Evolutionary conservation across 2,888 invertebrate genomes (phyloP).

Genomic region (Dasysyrphus albostriatus): DNA sequence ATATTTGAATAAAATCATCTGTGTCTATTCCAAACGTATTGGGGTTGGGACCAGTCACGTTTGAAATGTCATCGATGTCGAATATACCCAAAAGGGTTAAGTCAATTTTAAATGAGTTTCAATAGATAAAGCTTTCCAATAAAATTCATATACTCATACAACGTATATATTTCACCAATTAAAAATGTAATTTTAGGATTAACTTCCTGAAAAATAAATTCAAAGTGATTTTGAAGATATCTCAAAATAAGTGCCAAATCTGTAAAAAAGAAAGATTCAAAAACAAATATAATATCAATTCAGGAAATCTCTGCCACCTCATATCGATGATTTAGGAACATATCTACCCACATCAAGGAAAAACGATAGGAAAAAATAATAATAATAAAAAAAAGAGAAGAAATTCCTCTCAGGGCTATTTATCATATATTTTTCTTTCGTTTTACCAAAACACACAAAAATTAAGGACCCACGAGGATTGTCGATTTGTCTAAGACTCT

Average conservation of each 20-base stretch:
- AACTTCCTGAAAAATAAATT: neutral
- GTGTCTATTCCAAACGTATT: neutral
- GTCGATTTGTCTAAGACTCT: constrained; percentile 17
- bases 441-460: constrained; percentile 14
- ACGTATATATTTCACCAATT: neutral
- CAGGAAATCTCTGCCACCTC: neutral
- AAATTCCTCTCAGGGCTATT: constrained; percentile 33
- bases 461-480: constrained; percentile 43
- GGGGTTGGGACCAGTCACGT: constrained; percentile 11
- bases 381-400: no score
- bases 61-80: constrained; percentile 14
- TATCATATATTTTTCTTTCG: constrained; percentile 31
- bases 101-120: constrained; percentile 4
- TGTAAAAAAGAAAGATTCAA: neutral
- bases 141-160: no score
- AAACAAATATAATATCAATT: neutral
- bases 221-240: neutral
- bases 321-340: neutral
- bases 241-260: neutral
- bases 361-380: neutral
- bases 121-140: no score
- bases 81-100: constrained; percentile 10
- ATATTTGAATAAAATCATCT: constrained; percentile 6
- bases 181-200: neutral
- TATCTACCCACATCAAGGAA: neutral